A percentile compares a stretch with the other conserved stretches of the same genome.
Conservation (phyloP, 92 coral and sea anemone species). For the Parazoanthus darwini region DNA sequence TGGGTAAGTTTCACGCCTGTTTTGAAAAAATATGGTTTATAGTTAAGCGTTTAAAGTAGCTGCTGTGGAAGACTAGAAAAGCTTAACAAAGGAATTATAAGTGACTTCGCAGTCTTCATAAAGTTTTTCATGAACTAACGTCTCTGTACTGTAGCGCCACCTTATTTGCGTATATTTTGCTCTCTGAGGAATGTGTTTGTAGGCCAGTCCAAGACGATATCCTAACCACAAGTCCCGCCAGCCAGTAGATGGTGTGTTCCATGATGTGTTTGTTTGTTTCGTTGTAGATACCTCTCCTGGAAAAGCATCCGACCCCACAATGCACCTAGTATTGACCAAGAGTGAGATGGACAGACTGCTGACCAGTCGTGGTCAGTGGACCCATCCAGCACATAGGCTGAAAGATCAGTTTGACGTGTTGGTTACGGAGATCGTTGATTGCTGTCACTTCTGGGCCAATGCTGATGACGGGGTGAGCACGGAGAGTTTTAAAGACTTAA, state of each 20-base stretch:
- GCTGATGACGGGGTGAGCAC: slow-evolving; percentile 74
- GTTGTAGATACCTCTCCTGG: background rate
- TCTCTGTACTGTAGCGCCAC: too few relatives aligned
- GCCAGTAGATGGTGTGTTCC: background rate
- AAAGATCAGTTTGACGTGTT: slow-evolving; percentile 67
- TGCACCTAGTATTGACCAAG: background rate
- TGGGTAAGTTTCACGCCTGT: background rate
- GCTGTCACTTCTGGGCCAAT: slow-evolving; percentile 90
- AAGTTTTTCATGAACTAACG: too few relatives aligned
- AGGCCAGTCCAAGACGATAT: too few relatives aligned
- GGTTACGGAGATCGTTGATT: slow-evolving; percentile 82
- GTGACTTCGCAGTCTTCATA: too few relatives aligned
- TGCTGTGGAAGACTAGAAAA: too few relatives aligned
- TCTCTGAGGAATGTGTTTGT: too few relatives aligned
- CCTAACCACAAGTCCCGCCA: too few relatives aligned
- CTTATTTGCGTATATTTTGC: too few relatives aligned
- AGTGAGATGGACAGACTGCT: slow-evolving; percentile 12
- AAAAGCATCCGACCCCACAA: background rate
- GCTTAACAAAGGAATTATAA: too few relatives aligned
- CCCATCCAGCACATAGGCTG: background rate
- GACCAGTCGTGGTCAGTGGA: slow-evolving; percentile 1
- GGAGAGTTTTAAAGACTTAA: background rate
- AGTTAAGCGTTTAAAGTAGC: too few relatives aligned
- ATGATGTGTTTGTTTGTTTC: background rate
- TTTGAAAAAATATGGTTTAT: background rate